Base-by-base conservation (phyloP, 2,797 vertebrate genomes). In the Caiman crocodilus region DNA sequence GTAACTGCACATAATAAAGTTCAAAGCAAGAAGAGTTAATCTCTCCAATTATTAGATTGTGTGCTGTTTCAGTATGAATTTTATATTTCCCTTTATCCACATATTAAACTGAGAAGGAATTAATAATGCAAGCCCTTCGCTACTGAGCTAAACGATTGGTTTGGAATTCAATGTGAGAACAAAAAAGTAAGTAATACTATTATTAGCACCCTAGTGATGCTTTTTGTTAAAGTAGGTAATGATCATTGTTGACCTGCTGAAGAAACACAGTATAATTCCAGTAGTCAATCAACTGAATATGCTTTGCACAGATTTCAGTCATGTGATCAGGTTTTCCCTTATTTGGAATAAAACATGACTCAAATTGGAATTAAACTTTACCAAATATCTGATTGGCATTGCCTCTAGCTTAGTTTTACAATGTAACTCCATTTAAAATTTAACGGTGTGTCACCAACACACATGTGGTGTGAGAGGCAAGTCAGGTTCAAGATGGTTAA, bases 21-120 rank as follows among this genome's bases (percentile, higher is more conserved):
- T 56, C 55, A 87, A 82, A 85, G 84, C 87, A 26, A 1, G 89
- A 96, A 73, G 94, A 90, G 94, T 82, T 95, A 92, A 96, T 93
- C 94, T 89, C 63, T 74, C 89, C 89, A 79, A 4, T 74, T 35
- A 25, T 60, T 69, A 28, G 88, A 80, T 17, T 73, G 73, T 25
- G 78, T 89, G 85, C 88, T 35, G 0, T 79, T 92, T 77, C 76
- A 23, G 35, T 12, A 56, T 26, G 79, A 91, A 16, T 88, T 65
- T 85, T 12, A 1, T 2, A 1, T 76, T 91, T 60, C 91, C 88
- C 69, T 2, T 4, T 2, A 1, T 1, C 23, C 0, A 11, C 11
- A 80, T 21, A 55, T 55, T 83, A 76, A 17, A 65, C 73, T 76
- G 80, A 55, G 84, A 14, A 56, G 94, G 96, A 93, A 95, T 89